These are phyloP conservation scores for Pachyramphus minor DNA, from an alignment of 2,113 vertebrate genomes.

Conservation along the genomic window DNA sequence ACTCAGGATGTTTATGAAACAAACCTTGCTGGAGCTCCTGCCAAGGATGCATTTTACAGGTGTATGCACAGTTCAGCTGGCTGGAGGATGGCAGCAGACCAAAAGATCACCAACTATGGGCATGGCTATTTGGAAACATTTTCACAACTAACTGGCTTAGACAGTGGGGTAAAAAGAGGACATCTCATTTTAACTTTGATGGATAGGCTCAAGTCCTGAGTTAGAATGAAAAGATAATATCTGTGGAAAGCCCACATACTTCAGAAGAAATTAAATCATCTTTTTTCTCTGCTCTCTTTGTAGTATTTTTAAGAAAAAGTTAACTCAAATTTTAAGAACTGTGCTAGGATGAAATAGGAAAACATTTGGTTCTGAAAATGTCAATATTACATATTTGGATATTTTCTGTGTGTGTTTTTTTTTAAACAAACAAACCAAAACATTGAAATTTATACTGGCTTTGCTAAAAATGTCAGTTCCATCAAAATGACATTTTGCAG, in stretches of 20 bases:
- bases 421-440: slow-evolving; percentile 53
- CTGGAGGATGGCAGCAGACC: background rate
- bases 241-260: background rate
- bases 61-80: background rate
- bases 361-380: slow-evolving; percentile 60
- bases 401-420: slow-evolving; percentile 19
- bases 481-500: slow-evolving; percentile 52
- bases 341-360: slow-evolving; percentile 22
- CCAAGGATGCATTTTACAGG: background rate
- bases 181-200: background rate
- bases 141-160: background rate
- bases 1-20: background rate
- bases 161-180: background rate
- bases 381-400: slow-evolving; percentile 57
- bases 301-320: slow-evolving; percentile 2
- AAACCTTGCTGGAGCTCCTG: background rate
- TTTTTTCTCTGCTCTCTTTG: background rate
- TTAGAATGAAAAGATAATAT: background rate
- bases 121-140: background rate
- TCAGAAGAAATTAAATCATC: background rate
- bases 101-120: background rate
- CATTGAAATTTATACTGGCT: slow-evolving; percentile 50
- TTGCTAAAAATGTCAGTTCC: slow-evolving; percentile 54
- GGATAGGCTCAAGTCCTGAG: background rate
- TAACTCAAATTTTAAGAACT: slow-evolving; percentile 26